Base-by-base conservation (phyloP, 2,113 vertebrate species). In the Coryphaenoides rupestris region DNA sequence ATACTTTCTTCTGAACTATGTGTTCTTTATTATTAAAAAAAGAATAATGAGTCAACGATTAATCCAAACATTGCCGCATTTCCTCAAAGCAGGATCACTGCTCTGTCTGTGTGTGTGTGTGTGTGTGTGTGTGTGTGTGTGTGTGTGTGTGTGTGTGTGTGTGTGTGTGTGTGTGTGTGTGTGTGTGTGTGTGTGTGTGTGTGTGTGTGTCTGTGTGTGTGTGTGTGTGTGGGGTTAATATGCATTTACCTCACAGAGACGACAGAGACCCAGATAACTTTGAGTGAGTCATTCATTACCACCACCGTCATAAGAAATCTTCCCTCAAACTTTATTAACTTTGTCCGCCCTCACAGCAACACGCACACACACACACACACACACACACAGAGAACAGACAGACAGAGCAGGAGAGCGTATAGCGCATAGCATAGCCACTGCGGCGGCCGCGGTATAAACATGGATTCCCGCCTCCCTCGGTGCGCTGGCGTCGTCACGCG, bases 231-330 rank as follows among this genome's bases (percentile, higher is more conserved):
- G 50, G 21, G 52, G 16, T 52, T 68, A 57, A 61, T 68, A 57
- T 49, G 47, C 53, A 24, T 55, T 23, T 65, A 59, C 50, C n/a
- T 23, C 13, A 56, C n/a, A 15, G 40, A 62, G 62, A 40, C 33
- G 9, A 40, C 60, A 71, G 66, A 80, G n/a, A n/a, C n/a, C n/a
- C n/a, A n/a, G 62, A 76, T 74, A 69, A 62, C 28, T 46, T 46
- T 40, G 23, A 65, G 53, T 78, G 66, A 63, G 60, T 80, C 79
- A 76, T 50, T 23, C 63, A 40, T 52, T n/a, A 52, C 7, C 22
- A 47, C 55, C 55, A 65, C 47, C 66, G 49, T 24, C 49, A 33
- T 12, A 6, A 69, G 5, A 22, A 58, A 58, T 56, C 63, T 46
- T 65, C 52, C 60, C 59, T 70, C n/a, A 63, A 26, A 19, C 40